phyloP scores from a whole-genome alignment of 2,888 invertebrate species.

The Ochlodes sylvanus region DNA sequence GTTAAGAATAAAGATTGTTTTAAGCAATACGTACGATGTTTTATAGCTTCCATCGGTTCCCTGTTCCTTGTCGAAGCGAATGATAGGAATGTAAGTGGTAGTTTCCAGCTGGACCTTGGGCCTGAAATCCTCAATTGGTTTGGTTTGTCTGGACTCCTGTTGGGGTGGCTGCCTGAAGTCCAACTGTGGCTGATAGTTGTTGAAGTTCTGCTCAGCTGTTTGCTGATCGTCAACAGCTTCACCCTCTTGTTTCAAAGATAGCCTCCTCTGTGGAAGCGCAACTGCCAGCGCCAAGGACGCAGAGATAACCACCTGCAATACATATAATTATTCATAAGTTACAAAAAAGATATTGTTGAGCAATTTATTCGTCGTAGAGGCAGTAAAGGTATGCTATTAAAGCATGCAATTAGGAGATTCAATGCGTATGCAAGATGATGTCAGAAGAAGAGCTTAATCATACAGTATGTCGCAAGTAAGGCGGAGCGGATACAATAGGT shows the following conservation, averaged over 20 bases:
- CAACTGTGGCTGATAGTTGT: constrained; percentile 61
- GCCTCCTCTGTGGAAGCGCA: constrained; percentile 77
- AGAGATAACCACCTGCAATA: constrained; percentile 70
- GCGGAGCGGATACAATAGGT: constrained; percentile 80
- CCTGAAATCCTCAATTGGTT: constrained; percentile 74
- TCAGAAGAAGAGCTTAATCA: constrained; percentile 79
- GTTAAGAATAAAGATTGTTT: neutral
- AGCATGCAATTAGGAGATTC: constrained; percentile 29
- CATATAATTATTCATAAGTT: neutral
- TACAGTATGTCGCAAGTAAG: constrained; percentile 78
- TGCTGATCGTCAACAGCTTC: constrained; percentile 62
- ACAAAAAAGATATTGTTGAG: neutral
- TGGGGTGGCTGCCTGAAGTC: constrained; percentile 58
- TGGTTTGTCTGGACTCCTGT: constrained; percentile 69
- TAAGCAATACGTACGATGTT: constrained; percentile 82
- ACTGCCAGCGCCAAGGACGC: constrained; percentile 69
- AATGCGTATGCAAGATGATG: constrained; percentile 62
- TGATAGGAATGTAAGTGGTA: constrained; percentile 92
- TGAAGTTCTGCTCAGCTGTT: constrained; percentile 71
- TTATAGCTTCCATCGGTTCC: constrained; percentile 93
- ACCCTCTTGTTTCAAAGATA: constrained; percentile 62
- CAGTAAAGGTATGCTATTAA: constrained; percentile 27
- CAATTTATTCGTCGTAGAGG: neutral
- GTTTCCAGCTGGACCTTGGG: constrained; percentile 79
- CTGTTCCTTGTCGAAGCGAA: constrained; percentile 93